phyloP scores from a whole-genome alignment of 1,140 invertebrate species.

The Sycophaga agraensis region DNA sequence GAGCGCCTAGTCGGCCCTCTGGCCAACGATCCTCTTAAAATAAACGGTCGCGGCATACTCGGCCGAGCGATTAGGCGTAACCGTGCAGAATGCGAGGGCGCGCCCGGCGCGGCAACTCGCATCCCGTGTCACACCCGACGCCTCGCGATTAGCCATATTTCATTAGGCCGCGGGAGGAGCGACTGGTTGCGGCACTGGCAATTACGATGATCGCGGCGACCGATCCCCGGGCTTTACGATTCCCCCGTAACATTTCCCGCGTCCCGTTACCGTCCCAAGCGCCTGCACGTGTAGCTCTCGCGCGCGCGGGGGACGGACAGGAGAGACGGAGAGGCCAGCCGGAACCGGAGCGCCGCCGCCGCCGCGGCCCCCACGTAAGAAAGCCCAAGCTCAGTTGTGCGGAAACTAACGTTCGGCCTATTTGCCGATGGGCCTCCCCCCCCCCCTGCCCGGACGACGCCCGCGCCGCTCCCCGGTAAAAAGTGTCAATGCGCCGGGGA shows the following conservation, averaged over 20 bases:
- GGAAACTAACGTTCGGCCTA: constrained; percentile 24
- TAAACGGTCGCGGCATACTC: constrained; percentile 24
- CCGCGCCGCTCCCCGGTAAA: background rate
- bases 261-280: constrained; percentile 11
- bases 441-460: background rate
- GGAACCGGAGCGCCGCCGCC: background rate
- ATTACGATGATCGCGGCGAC: constrained; percentile 10
- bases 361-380: constrained; percentile 1
- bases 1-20: background rate
- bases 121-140: too few species aligned
- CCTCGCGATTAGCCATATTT: too few species aligned
- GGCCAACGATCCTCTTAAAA: background rate
- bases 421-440: background rate
- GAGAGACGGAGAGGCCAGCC: background rate
- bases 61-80: constrained; percentile 11
- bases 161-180: too few species aligned
- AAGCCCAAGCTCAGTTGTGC: constrained; percentile 29
- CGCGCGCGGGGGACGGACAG: background rate
- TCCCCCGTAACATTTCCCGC: background rate
- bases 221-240: background rate
- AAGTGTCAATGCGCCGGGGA: constrained; percentile 20
- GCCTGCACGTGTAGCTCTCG: background rate
- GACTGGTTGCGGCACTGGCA: too few species aligned
- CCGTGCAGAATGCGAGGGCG: constrained; percentile 11
- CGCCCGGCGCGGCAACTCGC: too few species aligned